Base-by-base conservation (phyloP, 2,797 vertebrate genomes). In the Stomatorhinus walkeri region DNA sequence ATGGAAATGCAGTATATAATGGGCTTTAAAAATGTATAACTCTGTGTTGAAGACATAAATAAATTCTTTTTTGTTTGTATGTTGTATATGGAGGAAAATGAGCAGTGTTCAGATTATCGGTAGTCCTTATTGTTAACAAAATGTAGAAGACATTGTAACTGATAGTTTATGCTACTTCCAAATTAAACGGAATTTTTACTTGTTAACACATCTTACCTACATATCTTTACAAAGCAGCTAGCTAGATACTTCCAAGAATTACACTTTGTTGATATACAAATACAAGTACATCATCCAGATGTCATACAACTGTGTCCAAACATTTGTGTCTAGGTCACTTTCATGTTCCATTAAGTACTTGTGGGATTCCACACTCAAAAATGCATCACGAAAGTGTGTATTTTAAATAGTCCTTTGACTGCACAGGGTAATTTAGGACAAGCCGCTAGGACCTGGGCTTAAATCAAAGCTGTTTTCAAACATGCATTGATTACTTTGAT, bases 341-440 rank as follows among this genome's bases (percentile, higher is more conserved):
- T 72, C 68, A 72, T 72, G 76, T 81, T 81, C 76, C 76, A 43
- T 81, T 81, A 81, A 81, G 40, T 81, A 81, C 76, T 81, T 81
- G 76, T 81, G 76, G 36, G 40, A 81, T 81, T 46, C 76, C 76
- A 81, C 36, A 81, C 76, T 81, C 40, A 43, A 10, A 81, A 81
- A 81, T 81, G 40, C 76, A 81, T 46, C 76, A 46, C 16, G 76
- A 81, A 81, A 81, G 8, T 81, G 40, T 46, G 19, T 9, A 46
- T 81, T 81, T n/a, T n/a, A 40, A 40, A 81, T n/a, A 46, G 36
- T 43, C 76, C 40, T 81, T 81, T 81, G 76, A 46, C 36, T 81
- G 19, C 16, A 43, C 76, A 81, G 76, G 76, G 40, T 46, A 46
- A 81, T 46, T 81, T 81, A 81, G 76, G 76, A 81, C 76, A 46